phyloP scores from a whole-genome alignment of 2,113 vertebrate species.

The Pleuronectes platessa region DNA sequence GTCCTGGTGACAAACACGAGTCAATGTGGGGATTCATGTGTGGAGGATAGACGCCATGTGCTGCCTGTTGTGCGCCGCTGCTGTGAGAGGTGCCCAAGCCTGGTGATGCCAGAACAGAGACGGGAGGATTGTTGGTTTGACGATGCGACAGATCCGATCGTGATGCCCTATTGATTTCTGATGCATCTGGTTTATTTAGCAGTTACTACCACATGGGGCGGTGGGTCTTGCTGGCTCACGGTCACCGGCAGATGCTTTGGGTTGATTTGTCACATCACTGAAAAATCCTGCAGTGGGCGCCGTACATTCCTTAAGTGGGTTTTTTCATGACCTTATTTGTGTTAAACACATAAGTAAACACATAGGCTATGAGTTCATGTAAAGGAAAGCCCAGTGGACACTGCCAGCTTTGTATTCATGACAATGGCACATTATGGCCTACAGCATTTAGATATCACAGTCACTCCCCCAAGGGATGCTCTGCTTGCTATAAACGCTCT shows the following conservation, averaged over 20 bases:
- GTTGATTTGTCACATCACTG: slow-evolving; percentile 7
- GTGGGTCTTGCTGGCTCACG: not conserved
- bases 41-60: slow-evolving; percentile 9
- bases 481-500: slow-evolving; percentile 56
- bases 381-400: not conserved
- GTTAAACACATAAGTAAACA: not conserved
- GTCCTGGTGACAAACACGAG: not conserved
- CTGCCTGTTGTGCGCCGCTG: slow-evolving; percentile 13
- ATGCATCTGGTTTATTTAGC: slow-evolving; percentile 31
- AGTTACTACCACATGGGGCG: slow-evolving; percentile 14
- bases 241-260: slow-evolving; percentile 9
- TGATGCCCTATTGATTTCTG: slow-evolving; percentile 39
- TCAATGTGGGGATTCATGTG: not conserved
- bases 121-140: not conserved
- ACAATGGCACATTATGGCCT: slow-evolving; percentile 11
- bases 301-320: not conserved
- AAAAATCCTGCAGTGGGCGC: not conserved
- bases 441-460: slow-evolving; percentile 5
- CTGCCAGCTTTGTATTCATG: slow-evolving; percentile 8
- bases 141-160: slow-evolving; percentile 48
- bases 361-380: not conserved
- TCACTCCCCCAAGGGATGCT: slow-evolving; percentile 22
- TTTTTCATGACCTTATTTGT: not conserved
- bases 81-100: not conserved
- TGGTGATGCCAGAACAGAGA: slow-evolving; percentile 6